phyloP scores from a whole-genome alignment of 2,888 invertebrate genomes.

The Chrysodeixis includens region DNA sequence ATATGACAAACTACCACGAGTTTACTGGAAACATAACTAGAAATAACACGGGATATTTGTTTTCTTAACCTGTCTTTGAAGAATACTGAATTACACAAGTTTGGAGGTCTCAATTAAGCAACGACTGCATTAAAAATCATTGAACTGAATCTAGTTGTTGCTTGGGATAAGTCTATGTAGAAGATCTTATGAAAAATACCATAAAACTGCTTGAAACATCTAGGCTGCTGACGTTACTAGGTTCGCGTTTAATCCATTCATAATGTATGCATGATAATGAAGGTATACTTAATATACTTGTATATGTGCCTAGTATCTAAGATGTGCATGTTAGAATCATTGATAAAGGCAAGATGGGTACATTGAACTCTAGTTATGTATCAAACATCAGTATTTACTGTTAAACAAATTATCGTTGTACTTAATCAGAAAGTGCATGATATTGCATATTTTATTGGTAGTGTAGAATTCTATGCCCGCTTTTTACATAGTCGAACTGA shows the following conservation, averaged over 20 bases:
- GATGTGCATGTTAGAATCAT: conserved; percentile 1
- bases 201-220: not conserved
- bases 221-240: not conserved
- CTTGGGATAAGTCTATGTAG: not conserved
- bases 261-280: conserved; percentile 4
- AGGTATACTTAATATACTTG: not conserved
- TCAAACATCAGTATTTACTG: not conserved
- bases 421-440: not conserved
- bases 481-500: conserved; percentile 15
- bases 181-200: not conserved
- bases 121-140: too few species aligned
- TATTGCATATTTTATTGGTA: not conserved
- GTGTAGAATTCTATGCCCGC: not conserved
- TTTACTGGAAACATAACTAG: conserved; percentile 1
- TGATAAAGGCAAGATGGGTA: conserved; percentile 2
- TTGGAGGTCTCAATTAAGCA: not conserved
- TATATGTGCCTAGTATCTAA: not conserved
- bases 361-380: not conserved
- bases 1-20: conserved; percentile 37
- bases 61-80: not conserved
- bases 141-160: not conserved
- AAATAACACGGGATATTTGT: not conserved
- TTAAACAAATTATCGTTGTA: not conserved
- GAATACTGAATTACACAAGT: not conserved
- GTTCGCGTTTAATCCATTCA: conserved; percentile 4